Evolutionary conservation across 2,113 vertebrate species (phyloP).

Genomic region (Pachyramphus minor): DNA sequence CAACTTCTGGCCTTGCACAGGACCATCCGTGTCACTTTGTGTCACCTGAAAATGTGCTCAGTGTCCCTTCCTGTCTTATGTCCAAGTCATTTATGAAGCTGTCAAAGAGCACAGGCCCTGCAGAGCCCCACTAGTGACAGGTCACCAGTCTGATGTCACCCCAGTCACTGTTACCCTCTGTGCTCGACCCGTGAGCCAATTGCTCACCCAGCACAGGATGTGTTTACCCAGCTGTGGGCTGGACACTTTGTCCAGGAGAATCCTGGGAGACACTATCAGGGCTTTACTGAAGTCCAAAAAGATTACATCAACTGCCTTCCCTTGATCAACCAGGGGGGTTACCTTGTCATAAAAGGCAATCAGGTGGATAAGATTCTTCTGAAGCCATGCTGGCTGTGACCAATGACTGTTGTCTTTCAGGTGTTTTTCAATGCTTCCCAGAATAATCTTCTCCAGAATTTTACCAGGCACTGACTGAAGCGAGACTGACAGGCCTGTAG

Average conservation of each 20-base stretch:
- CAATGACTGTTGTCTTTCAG: neutral
- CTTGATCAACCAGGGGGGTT: neutral
- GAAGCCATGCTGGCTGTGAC: neutral
- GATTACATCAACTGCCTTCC: neutral
- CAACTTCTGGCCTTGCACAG: neutral
- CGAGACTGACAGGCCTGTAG: neutral
- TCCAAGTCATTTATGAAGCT: neutral
- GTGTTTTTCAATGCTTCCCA: neutral
- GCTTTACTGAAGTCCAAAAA: neutral
- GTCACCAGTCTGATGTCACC: neutral
- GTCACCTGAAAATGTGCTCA: neutral
- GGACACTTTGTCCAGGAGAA: neutral
- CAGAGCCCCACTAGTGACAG: neutral
- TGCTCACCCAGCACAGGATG: neutral
- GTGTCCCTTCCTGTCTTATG: neutral
- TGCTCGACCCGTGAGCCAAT: neutral
- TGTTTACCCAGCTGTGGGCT: neutral
- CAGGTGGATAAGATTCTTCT: neutral
- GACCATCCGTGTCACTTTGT: neutral
- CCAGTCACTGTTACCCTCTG: neutral
- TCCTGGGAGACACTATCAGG: neutral
- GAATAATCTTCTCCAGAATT: neutral
- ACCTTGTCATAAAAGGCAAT: neutral
- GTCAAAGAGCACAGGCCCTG: neutral
- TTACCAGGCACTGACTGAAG: neutral